Percentiles rank a stretch among this genome's conserved stretches.
phyloP scores from a whole-genome alignment of 2,888 invertebrate species.

The Euplagia quadripunctaria region DNA sequence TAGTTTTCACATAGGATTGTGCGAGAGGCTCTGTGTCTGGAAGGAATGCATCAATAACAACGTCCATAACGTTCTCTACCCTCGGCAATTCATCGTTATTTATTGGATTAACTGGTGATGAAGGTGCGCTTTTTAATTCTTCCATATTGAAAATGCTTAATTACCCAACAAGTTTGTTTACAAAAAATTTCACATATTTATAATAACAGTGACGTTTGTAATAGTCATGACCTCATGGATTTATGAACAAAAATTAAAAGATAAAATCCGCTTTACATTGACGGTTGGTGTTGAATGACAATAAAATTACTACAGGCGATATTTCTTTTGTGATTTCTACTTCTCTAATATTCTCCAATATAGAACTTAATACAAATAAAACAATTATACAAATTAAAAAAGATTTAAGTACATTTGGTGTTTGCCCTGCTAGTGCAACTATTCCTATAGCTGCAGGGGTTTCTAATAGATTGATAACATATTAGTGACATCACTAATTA shows the following conservation, averaged over 20 bases:
- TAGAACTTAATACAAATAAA: no score
- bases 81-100: constrained; percentile 1
- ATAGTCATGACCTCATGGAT: constrained; percentile 69
- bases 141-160: constrained; percentile 40
- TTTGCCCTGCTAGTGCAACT: no score
- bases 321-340: background rate
- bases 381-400: no score
- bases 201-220: constrained; percentile 32
- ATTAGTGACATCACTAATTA: no score
- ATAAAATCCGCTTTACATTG: background rate
- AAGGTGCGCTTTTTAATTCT: constrained; percentile 29
- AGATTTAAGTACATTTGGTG: no score
- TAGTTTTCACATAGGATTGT: constrained; percentile 18
- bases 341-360: no score
- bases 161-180: constrained; percentile 33
- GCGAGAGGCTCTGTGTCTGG: constrained; percentile 5
- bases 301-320: background rate
- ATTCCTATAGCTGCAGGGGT: no score
- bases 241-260: constrained; percentile 43
- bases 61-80: constrained; percentile 5
- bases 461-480: no score
- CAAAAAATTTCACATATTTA: constrained; percentile 59
- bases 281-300: background rate
- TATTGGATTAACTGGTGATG: constrained; percentile 35
- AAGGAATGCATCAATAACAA: constrained; percentile 12